Percentiles rank a stretch among this genome's conserved stretches.
Evolutionary conservation across 2,888 invertebrate species (phyloP).

Genomic region (Sialis fuliginosa): DNA sequence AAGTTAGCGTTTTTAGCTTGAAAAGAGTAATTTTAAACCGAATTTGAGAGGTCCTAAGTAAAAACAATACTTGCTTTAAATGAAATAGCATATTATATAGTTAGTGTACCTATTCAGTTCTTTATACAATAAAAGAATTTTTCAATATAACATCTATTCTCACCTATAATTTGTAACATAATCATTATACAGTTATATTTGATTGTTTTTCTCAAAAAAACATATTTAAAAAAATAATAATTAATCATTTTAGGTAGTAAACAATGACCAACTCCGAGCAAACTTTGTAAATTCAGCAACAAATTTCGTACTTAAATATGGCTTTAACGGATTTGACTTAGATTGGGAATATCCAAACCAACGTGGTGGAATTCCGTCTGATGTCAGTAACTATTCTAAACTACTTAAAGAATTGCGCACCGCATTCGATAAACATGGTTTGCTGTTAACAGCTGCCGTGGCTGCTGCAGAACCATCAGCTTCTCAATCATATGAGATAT

Average conservation of each 20-base stretch:
- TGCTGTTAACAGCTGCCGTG: slow-evolving; percentile 39
- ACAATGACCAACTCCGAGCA: slow-evolving; percentile 24
- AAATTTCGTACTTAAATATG: slow-evolving; percentile 31
- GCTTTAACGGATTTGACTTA: slow-evolving; percentile 52
- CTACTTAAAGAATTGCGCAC: slow-evolving; percentile 35
- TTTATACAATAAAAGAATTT: no score
- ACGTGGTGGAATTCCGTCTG: slow-evolving; percentile 29
- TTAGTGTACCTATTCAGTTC: no score
- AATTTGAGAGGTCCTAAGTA: no score
- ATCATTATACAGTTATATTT: no score
- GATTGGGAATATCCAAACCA: slow-evolving; percentile 57
- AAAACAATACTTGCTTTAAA: no score
- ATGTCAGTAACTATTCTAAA: slow-evolving; percentile 30
- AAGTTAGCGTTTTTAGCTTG: no score
- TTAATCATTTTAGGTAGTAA: slow-evolving; percentile 25
- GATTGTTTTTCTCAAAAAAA: no score
- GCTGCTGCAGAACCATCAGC: slow-evolving; percentile 31
- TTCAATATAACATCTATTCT: no score
- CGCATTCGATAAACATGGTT: slow-evolving; percentile 32
- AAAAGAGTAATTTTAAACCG: no score
- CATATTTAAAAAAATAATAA: no score
- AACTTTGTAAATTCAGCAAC: slow-evolving; percentile 37
- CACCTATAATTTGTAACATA: no score
- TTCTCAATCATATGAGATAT: slow-evolving; percentile 38
- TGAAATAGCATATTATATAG: no score